These are phyloP conservation scores for Acrocephalus kingi DNA, from an alignment of 2,113 vertebrate genomes.

Conservation along the genomic window DNA sequence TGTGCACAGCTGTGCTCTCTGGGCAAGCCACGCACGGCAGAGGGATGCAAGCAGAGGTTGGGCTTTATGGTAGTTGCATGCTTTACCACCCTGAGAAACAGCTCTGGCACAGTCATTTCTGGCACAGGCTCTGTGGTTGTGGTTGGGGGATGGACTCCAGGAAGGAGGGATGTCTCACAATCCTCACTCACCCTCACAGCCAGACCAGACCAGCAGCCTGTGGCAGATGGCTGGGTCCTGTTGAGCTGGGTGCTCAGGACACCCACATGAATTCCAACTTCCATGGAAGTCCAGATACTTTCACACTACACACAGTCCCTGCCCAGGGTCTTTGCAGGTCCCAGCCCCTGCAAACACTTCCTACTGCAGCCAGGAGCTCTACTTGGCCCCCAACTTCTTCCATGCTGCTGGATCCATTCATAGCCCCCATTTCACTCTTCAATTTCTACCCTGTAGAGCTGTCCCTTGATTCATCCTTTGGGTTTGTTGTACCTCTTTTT, in stretches of 20 bases:
- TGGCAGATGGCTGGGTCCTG: background rate
- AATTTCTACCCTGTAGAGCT: background rate
- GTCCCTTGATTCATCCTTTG: background rate
- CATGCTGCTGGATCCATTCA: background rate
- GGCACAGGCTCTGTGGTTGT: background rate
- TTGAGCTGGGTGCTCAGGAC: background rate
- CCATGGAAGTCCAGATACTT: background rate
- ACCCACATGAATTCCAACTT: background rate
- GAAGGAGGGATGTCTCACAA: background rate
- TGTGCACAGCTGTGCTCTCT: background rate
- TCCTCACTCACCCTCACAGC: background rate
- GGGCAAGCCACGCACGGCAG: fast-evolving
- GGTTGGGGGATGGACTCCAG: background rate
- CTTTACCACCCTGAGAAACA: background rate
- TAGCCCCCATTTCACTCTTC: background rate
- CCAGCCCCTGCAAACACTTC: background rate
- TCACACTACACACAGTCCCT: background rate
- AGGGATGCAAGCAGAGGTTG: background rate
- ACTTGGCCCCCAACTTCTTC: background rate
- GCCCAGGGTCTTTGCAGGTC: background rate
- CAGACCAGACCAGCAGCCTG: background rate
- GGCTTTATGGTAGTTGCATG: background rate
- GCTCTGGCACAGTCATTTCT: background rate
- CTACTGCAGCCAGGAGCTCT: background rate
- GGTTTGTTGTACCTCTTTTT: background rate